phyloP scores from a whole-genome alignment of 2,888 invertebrate species.

The Amiota communis region DNA sequence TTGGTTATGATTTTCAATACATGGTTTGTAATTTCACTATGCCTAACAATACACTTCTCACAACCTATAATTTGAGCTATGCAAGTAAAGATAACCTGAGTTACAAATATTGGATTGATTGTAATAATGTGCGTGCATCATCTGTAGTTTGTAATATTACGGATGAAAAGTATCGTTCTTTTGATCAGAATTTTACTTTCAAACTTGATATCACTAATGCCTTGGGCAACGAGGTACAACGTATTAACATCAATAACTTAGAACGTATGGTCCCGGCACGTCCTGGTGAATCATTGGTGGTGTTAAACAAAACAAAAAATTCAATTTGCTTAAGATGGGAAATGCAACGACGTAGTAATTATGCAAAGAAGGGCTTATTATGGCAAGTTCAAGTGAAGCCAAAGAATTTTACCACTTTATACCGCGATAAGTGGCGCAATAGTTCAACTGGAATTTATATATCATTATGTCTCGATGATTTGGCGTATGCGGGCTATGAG shows the following conservation, averaged over 20 bases:
- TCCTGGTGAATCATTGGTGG: conserved; percentile 57
- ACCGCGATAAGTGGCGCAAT: conserved; percentile 48
- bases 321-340: conserved; percentile 63
- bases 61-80: conserved; percentile 74
- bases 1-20: conserved; percentile 82
- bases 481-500: conserved; percentile 67
- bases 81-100: conserved; percentile 42
- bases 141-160: conserved; percentile 65
- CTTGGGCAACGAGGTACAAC: conserved; percentile 75
- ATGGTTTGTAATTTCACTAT: conserved; percentile 84
- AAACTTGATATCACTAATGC: conserved; percentile 77
- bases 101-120: conserved; percentile 53
- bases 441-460: conserved; percentile 45
- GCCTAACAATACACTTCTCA: conserved; percentile 76
- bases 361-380: conserved; percentile 55
- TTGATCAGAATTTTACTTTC: conserved; percentile 76
- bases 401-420: conserved; percentile 46
- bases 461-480: conserved; percentile 57
- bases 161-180: conserved; percentile 73
- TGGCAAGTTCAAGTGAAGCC: conserved; percentile 65
- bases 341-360: conserved; percentile 60
- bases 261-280: conserved; percentile 62
- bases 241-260: conserved; percentile 54
- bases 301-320: conserved; percentile 56
- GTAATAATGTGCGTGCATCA: conserved; percentile 57